These are phyloP conservation scores for Cariama cristata DNA, from an alignment of 2,113 vertebrate genomes.

Conservation along the genomic window DNA sequence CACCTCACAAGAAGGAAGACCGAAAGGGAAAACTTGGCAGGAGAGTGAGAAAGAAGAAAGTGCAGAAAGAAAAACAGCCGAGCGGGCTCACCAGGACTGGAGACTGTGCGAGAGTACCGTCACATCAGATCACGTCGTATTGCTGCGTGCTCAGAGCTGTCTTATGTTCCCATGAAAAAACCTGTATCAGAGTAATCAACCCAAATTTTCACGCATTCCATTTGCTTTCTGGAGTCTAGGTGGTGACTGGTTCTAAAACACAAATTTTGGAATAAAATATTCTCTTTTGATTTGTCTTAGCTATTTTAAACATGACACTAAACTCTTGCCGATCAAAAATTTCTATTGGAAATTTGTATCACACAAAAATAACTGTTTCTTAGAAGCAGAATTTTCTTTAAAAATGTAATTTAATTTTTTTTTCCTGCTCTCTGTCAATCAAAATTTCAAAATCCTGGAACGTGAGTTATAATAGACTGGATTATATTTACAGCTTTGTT, in stretches of 20 bases:
- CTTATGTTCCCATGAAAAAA: background rate
- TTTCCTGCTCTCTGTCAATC: background rate
- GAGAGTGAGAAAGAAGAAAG: slow-evolving; percentile 11
- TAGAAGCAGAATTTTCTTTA: background rate
- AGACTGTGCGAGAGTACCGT: rapidly evolving
- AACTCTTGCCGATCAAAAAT: background rate
- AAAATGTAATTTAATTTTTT: background rate
- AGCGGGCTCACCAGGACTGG: rapidly evolving
- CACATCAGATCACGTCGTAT: rapidly evolving
- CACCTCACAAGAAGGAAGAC: slow-evolving; percentile 10
- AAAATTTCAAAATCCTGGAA: background rate
- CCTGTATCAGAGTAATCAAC: background rate
- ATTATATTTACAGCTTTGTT: background rate
- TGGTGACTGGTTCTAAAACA: background rate
- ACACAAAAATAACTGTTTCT: background rate
- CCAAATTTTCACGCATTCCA: background rate
- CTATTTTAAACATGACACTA: background rate
- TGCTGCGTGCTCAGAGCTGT: rapidly evolving
- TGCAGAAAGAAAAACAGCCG: background rate
- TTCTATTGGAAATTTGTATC: background rate
- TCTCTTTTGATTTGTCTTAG: background rate
- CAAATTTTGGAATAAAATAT: background rate
- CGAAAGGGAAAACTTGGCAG: background rate
- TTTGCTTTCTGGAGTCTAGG: background rate
- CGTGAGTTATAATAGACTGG: background rate